These are phyloP conservation scores for Metridium senile DNA, from an alignment of 92 coral and sea anemone genomes.

Conservation along the genomic window DNA sequence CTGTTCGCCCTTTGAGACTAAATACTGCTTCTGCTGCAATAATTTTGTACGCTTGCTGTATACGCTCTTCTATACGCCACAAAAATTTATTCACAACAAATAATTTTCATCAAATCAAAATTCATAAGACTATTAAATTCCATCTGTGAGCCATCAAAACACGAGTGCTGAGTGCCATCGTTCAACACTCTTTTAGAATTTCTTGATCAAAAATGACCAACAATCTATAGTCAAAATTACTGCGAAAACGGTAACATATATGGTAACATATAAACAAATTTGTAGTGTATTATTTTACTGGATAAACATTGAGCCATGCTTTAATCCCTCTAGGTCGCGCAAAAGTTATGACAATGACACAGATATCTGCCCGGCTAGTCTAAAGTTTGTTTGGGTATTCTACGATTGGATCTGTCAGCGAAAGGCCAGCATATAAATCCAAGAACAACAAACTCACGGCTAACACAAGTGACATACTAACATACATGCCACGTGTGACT, in stretches of 20 bases:
- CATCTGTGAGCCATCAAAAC: too few species aligned
- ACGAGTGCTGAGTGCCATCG: too few species aligned
- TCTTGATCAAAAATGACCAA: too few species aligned
- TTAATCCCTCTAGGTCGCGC: background rate
- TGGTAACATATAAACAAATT: background rate
- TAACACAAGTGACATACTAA: conserved; percentile 13
- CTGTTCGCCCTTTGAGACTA: conserved; percentile 33
- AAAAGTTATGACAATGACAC: background rate
- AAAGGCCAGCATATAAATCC: conserved; percentile 28
- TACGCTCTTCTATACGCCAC: background rate
- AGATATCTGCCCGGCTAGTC: background rate
- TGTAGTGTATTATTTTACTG: background rate
- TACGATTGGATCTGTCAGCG: conserved; percentile 12
- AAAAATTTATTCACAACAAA: too few species aligned
- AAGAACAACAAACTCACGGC: conserved; percentile 20
- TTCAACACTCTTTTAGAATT: too few species aligned
- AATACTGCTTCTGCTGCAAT: conserved; percentile 27
- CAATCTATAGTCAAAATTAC: too few species aligned
- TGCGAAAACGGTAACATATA: too few species aligned
- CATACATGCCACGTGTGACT: conserved; percentile 40
- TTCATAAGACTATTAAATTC: too few species aligned
- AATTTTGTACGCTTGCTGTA: background rate
- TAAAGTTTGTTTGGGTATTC: conserved; percentile 7
- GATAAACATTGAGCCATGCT: conserved; percentile 4
- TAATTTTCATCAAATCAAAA: too few species aligned